Conservation (phyloP, 1,140 invertebrate species). For the Atta colombica region DNA sequence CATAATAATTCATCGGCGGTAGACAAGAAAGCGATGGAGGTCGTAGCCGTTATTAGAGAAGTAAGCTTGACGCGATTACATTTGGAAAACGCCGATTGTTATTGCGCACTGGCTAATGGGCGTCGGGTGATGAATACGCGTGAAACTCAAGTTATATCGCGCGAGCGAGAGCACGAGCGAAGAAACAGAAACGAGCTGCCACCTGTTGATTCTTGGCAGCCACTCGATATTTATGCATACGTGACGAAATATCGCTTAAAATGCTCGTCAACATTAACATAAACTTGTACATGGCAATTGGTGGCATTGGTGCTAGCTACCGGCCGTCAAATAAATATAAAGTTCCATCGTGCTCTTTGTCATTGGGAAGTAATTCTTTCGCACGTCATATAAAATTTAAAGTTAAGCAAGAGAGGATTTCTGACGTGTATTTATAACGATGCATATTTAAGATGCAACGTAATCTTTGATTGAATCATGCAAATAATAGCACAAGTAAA, state of each 20-base stretch:
- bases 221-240: constrained; percentile 63
- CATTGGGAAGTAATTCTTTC: constrained; percentile 36
- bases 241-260: constrained; percentile 41
- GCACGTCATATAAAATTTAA: constrained; percentile 26
- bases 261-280: constrained; percentile 14
- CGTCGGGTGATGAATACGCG: constrained; percentile 63
- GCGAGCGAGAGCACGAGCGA: constrained; percentile 22
- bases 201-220: constrained; percentile 68
- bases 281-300: constrained; percentile 1
- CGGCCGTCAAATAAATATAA: constrained; percentile 36
- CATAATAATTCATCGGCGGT: constrained; percentile 66
- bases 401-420: constrained; percentile 7
- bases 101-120: constrained; percentile 65
- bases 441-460: background rate
- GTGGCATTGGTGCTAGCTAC: background rate
- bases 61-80: constrained; percentile 61
- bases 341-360: constrained; percentile 1
- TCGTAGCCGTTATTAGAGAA: constrained; percentile 65
- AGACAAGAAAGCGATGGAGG: constrained; percentile 36
- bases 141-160: constrained; percentile 65
- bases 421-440: background rate
- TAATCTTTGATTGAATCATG: constrained; percentile 29
- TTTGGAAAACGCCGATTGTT: constrained; percentile 68
- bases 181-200: constrained; percentile 50
- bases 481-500: background rate